A percentile compares a stretch with the other conserved stretches of the same genome.
These are phyloP conservation scores for Machaerirhynchus nigripectus DNA, from an alignment of 2,113 vertebrate genomes.

Conservation along the genomic window DNA sequence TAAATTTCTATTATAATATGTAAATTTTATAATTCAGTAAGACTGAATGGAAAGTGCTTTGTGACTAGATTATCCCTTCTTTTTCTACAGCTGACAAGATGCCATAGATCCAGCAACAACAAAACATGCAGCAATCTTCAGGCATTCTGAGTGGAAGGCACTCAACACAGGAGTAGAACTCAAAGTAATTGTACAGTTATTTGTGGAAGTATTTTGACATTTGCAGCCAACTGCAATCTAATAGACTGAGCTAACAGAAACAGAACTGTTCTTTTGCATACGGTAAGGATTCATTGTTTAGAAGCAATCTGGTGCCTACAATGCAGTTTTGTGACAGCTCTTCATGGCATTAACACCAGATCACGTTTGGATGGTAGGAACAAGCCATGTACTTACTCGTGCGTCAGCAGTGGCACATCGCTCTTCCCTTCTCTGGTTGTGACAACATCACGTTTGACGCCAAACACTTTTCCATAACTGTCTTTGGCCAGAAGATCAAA, in stretches of 20 bases:
- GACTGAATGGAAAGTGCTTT: not conserved
- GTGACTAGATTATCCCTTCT: not conserved
- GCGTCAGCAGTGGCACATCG: conserved; percentile 68
- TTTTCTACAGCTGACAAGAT: not conserved
- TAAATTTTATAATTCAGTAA: not conserved
- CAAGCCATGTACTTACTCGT: conserved; percentile 69
- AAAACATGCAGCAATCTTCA: not conserved
- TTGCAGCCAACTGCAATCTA: not conserved
- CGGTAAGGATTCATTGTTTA: not conserved
- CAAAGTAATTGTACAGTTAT: not conserved
- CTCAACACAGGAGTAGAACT: not conserved
- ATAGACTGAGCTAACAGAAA: not conserved
- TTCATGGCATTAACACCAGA: not conserved
- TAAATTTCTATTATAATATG: not conserved
- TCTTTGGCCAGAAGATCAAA: conserved; percentile 84
- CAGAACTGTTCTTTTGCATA: not conserved
- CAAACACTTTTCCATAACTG: conserved; percentile 15
- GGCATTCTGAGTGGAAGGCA: not conserved
- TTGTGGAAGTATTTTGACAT: not conserved
- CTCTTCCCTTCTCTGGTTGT: conserved; percentile 74
- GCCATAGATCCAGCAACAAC: not conserved
- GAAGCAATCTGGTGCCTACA: not conserved
- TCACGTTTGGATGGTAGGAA: not conserved
- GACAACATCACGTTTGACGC: conserved; percentile 70
- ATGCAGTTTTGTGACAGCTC: not conserved